Conservation (phyloP, 2,113 vertebrate genomes). For the Saimiri boliviensis region DNA sequence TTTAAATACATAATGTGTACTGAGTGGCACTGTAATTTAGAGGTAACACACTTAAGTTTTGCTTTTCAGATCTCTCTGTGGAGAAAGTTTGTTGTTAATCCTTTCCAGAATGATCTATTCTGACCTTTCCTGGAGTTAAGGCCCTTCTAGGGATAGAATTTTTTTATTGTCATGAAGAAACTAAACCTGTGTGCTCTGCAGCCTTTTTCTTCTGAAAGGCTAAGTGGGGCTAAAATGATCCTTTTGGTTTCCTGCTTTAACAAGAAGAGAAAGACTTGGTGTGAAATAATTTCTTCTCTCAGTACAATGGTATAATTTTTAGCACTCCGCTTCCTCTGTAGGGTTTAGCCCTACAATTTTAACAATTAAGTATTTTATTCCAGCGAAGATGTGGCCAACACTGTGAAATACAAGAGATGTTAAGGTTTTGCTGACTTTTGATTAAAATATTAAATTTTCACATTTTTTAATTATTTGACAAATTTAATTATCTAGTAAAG, state of each 20-base stretch:
- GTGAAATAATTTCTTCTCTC: slow-evolving; percentile 61
- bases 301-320: slow-evolving; percentile 55
- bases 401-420: slow-evolving; percentile 71
- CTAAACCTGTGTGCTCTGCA: slow-evolving; percentile 33
- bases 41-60: slow-evolving; percentile 36
- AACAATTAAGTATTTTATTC: slow-evolving; percentile 49
- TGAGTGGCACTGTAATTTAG: slow-evolving; percentile 41
- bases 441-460: slow-evolving; percentile 54
- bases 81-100: slow-evolving; percentile 48
- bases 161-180: slow-evolving; percentile 50
- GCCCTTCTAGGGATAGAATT: slow-evolving; percentile 42
- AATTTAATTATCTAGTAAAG: slow-evolving; percentile 31
- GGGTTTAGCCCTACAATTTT: slow-evolving; percentile 48
- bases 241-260: slow-evolving; percentile 61
- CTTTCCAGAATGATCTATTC: slow-evolving; percentile 52
- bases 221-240: slow-evolving; percentile 44
- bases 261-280: not conserved
- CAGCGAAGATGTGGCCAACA: slow-evolving; percentile 72
- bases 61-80: slow-evolving; percentile 26
- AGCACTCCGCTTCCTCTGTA: slow-evolving; percentile 46
- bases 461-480: slow-evolving; percentile 67
- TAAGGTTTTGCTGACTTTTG: slow-evolving; percentile 71
- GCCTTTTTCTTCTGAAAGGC: slow-evolving; percentile 68
- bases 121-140: not conserved
- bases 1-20: not conserved